Evolutionary conservation across 2,888 invertebrate species (phyloP).

Genomic region (Miltochrista miniata): DNA sequence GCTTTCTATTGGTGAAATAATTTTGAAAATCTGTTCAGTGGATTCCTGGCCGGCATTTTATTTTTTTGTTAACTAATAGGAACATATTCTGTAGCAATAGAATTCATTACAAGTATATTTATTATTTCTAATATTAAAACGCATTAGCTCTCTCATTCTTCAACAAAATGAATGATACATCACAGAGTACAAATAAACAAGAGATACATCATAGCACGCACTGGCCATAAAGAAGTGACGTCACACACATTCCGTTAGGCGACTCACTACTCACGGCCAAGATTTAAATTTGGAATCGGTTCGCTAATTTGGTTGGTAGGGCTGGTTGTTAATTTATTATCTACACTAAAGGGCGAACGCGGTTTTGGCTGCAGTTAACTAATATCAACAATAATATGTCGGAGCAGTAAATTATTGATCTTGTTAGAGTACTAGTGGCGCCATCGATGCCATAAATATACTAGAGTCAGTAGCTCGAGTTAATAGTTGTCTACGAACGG

Average conservation of each 20-base stretch:
- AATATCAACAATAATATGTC: no score
- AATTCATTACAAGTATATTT: neutral
- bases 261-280: conserved; percentile 61
- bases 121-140: neutral
- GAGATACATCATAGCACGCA: conserved; percentile 48
- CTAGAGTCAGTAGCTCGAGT: no score
- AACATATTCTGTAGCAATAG: neutral
- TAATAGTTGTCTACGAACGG: no score
- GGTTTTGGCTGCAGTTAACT: no score
- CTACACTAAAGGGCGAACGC: no score
- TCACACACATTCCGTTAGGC: conserved; percentile 67
- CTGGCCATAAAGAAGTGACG: conserved; percentile 42
- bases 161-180: conserved; percentile 17
- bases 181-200: conserved; percentile 40
- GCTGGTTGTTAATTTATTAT: conserved; percentile 9
- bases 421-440: no score
- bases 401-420: no score
- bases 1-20: no score
- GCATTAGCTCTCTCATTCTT: neutral
- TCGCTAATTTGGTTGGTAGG: conserved; percentile 51
- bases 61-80: neutral
- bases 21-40: no score
- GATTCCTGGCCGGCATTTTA: no score
- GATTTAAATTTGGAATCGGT: conserved; percentile 71
- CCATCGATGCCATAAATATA: no score